phyloP scores from a whole-genome alignment of 2,113 vertebrate genomes.

The Mormyrus lacerda region DNA sequence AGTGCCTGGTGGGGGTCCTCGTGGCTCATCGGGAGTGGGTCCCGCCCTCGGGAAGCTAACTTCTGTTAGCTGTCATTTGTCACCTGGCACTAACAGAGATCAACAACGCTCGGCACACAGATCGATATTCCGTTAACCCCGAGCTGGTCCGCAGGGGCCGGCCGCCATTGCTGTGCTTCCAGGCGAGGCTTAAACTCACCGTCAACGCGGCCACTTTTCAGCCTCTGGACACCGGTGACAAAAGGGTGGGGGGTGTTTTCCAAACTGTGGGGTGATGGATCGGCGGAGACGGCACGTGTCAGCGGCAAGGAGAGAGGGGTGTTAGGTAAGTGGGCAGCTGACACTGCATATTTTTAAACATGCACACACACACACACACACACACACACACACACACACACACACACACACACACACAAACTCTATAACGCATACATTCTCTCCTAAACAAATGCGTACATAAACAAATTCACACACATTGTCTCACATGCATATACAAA shows the following conservation, averaged over 20 bases:
- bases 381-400: conserved; percentile 30
- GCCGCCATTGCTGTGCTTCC: conserved; percentile 48
- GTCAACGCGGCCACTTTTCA: conserved; percentile 82
- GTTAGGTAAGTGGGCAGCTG: conserved; percentile 72
- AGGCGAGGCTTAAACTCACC: conserved; percentile 73
- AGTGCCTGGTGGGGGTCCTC: neutral
- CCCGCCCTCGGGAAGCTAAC: conserved; percentile 79
- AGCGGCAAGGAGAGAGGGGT: conserved; percentile 74
- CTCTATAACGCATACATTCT: conserved; percentile 31
- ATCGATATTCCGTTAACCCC: conserved; percentile 97
- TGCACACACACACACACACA: neutral
- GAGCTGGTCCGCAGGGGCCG: conserved; percentile 80
- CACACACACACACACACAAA: conserved; percentile 29
- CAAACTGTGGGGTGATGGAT: conserved; percentile 78
- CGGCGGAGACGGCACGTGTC: conserved; percentile 66
- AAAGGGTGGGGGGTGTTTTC: conserved; percentile 80
- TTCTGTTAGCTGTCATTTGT: conserved; percentile 92
- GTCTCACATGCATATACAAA: neutral
- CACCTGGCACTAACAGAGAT: conserved; percentile 89
- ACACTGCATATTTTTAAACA: conserved; percentile 52
- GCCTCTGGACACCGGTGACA: conserved; percentile 83
- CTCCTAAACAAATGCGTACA: neutral
- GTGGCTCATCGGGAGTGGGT: conserved; percentile 13
- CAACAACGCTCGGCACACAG: conserved; percentile 93
- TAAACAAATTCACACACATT: neutral